phyloP scores from a whole-genome alignment of 2,113 vertebrate genomes.

The Strigops habroptila region DNA sequence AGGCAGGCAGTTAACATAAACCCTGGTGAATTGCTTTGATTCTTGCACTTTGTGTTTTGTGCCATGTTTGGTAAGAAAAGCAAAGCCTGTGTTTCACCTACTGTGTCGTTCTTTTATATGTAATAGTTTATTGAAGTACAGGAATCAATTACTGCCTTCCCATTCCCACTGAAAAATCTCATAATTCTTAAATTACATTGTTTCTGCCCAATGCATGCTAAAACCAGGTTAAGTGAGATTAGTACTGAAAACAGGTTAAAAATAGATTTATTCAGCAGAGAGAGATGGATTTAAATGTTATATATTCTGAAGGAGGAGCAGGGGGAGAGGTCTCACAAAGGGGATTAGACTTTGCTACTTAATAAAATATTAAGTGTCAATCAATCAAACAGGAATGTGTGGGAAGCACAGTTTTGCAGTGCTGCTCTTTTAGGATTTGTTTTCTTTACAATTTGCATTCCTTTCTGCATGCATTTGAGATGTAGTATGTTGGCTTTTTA shows the following conservation, averaged over 20 bases:
- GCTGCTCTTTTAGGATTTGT: conserved; percentile 33
- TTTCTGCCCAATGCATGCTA: background rate
- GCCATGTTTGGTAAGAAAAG: background rate
- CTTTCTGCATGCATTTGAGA: background rate
- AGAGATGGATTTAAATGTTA: background rate
- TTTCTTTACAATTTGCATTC: conserved; percentile 16
- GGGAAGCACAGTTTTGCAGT: background rate
- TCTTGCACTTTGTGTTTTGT: background rate
- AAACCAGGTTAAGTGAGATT: conserved; percentile 42
- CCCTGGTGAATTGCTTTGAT: background rate
- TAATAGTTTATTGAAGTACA: background rate
- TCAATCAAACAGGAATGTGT: conserved; percentile 10
- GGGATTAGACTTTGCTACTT: conserved; percentile 25
- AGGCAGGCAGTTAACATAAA: background rate
- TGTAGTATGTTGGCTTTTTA: background rate
- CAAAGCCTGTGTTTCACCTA: background rate
- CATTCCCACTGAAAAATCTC: background rate
- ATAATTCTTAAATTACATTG: background rate
- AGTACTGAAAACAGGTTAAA: conserved; percentile 20
- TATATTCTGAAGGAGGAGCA: background rate
- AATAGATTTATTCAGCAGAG: conserved; percentile 15
- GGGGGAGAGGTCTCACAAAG: background rate
- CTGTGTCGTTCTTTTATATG: fast-evolving
- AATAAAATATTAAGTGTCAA: conserved; percentile 45
- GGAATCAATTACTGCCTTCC: background rate